Conservation (phyloP, 2,888 invertebrate genomes). For the Diarsia rubi region DNA sequence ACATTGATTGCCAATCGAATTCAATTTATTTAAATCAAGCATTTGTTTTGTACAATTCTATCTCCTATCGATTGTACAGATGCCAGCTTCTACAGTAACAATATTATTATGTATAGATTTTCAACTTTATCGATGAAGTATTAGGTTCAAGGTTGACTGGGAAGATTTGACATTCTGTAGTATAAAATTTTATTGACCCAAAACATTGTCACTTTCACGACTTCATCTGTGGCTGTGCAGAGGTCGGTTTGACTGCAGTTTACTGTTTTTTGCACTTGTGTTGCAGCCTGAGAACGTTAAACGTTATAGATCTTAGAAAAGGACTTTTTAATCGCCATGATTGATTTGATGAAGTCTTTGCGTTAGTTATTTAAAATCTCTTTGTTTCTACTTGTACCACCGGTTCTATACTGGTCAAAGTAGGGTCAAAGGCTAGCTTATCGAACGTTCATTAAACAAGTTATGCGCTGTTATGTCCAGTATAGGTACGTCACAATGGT, state of each 20-base stretch:
- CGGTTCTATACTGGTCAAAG: not conserved
- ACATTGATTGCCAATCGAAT: conserved; percentile 54
- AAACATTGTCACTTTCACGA: not conserved
- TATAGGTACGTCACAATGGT: not conserved
- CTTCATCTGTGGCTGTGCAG: not conserved
- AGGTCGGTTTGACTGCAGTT: not conserved
- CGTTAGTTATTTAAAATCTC: not conserved
- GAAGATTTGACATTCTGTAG: too few relatives aligned
- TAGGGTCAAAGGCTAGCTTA: not conserved
- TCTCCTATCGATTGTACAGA: not conserved
- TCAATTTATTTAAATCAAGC: conserved; percentile 36
- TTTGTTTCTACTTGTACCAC: not conserved
- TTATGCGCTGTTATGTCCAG: not conserved
- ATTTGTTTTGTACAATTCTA: not conserved
- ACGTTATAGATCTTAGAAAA: not conserved
- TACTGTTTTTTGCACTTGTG: not conserved
- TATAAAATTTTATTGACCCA: not conserved
- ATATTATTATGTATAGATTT: too few relatives aligned
- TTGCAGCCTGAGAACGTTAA: not conserved
- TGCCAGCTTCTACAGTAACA: too few relatives aligned
- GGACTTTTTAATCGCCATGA: not conserved
- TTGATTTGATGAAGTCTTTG: not conserved
- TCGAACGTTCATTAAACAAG: not conserved
- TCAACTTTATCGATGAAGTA: too few relatives aligned
- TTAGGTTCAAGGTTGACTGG: too few relatives aligned